phyloP scores from a whole-genome alignment of 2,797 vertebrate genomes.

The Sebastes melanostomus region DNA sequence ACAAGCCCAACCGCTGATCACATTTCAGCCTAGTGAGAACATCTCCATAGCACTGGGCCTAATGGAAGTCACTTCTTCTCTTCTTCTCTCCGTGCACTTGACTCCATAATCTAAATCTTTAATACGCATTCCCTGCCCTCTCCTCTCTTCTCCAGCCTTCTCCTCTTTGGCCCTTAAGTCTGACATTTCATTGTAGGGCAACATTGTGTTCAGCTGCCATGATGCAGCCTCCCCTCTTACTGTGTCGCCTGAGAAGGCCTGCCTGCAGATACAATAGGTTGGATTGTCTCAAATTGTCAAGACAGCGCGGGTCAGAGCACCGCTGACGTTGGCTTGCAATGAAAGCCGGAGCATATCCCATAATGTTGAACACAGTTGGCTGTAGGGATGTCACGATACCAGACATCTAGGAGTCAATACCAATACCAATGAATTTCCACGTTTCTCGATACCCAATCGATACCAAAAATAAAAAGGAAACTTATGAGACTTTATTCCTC shows the following conservation, averaged over 20 bases:
- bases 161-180: slow-evolving; percentile 42
- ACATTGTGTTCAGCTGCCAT: slow-evolving; percentile 60
- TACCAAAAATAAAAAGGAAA: no score
- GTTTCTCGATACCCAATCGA: no score
- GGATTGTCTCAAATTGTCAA: slow-evolving; percentile 68
- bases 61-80: slow-evolving; percentile 67
- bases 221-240: slow-evolving; percentile 40
- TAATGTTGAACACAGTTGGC: slow-evolving; percentile 6
- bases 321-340: slow-evolving; percentile 12
- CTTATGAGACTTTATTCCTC: no score
- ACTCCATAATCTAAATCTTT: slow-evolving; percentile 74
- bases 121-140: slow-evolving; percentile 44
- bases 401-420: no score
- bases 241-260: slow-evolving; percentile 38
- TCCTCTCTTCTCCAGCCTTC: slow-evolving; percentile 11
- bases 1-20: slow-evolving; percentile 60
- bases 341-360: slow-evolving; percentile 32
- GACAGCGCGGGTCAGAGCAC: slow-evolving; percentile 45
- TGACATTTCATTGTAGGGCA: slow-evolving; percentile 66
- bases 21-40: slow-evolving; percentile 68
- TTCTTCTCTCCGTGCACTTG: slow-evolving; percentile 28
- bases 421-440: no score
- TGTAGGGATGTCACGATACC: neutral
- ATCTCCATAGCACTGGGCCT: slow-evolving; percentile 61
- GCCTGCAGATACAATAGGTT: slow-evolving; percentile 59